Evolutionary conservation across 2,888 invertebrate genomes (phyloP).

Genomic region (Euplagia quadripunctaria): DNA sequence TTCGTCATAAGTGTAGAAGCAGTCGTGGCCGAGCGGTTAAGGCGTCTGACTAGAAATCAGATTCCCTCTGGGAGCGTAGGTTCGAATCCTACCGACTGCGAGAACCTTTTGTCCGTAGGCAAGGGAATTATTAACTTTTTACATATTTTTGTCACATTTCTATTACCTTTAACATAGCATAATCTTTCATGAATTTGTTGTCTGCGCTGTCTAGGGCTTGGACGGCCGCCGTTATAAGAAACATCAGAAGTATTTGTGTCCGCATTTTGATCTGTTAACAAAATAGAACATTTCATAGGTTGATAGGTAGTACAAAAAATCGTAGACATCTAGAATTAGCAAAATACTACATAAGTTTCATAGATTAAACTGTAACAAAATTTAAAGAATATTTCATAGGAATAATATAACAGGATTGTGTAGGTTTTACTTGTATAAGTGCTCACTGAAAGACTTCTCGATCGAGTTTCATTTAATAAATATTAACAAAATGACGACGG

Average conservation of each 20-base stretch:
- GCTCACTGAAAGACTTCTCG: too few relatives aligned
- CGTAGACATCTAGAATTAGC: too few relatives aligned
- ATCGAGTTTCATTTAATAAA: too few relatives aligned
- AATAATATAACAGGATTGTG: too few relatives aligned
- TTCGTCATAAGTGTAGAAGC: constrained; percentile 61
- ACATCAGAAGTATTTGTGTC: constrained; percentile 50
- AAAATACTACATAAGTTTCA: too few relatives aligned
- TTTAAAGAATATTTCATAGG: too few relatives aligned
- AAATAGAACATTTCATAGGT: constrained; percentile 1
- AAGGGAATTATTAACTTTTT: not conserved
- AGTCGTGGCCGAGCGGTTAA: constrained; percentile 96
- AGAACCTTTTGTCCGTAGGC: constrained; percentile 51
- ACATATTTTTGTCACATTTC: constrained; percentile 10
- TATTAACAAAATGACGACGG: too few relatives aligned
- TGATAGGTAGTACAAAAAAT: not conserved
- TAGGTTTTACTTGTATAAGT: too few relatives aligned
- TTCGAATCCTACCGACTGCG: constrained; percentile 96
- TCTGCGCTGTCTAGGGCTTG: constrained; percentile 87
- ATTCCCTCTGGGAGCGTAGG: constrained; percentile 97
- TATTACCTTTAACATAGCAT: constrained; percentile 91
- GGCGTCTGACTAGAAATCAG: constrained; percentile 96
- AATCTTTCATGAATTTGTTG: constrained; percentile 90
- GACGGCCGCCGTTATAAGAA: constrained; percentile 67
- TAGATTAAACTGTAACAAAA: too few relatives aligned
- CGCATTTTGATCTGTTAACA: constrained; percentile 54